These are phyloP conservation scores for Rostratula benghalensis DNA, from an alignment of 2,113 vertebrate species.

Conservation along the genomic window DNA sequence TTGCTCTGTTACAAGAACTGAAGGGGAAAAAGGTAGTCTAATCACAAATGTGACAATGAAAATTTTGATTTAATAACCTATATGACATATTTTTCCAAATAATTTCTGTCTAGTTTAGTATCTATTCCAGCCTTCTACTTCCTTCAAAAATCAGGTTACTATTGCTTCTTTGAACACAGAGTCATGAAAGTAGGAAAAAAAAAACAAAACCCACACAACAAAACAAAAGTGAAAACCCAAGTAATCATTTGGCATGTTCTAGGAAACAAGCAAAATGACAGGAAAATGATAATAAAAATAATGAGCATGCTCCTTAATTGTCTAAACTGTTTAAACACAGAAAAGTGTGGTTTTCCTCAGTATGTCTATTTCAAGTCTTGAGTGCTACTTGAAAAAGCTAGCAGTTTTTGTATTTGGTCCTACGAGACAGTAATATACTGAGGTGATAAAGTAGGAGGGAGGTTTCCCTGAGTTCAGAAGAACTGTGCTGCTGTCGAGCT, in stretches of 20 bases:
- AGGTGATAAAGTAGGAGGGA: neutral
- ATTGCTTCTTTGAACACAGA: neutral
- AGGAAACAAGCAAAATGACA: neutral
- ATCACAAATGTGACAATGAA: neutral
- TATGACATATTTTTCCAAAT: neutral
- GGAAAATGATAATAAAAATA: neutral
- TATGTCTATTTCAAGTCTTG: neutral
- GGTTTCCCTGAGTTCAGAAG: neutral
- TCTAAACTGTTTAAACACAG: neutral
- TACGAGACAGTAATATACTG: neutral
- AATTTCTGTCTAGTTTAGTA: neutral
- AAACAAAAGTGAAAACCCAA: neutral
- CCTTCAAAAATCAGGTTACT: neutral
- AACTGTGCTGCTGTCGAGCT: neutral
- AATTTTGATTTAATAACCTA: neutral
- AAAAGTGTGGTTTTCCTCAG: neutral
- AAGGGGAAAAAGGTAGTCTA: neutral
- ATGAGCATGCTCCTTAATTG: neutral
- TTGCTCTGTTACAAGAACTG: constrained; percentile 28
- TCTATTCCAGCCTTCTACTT: neutral
- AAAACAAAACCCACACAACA: neutral
- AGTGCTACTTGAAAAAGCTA: neutral
- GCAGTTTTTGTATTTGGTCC: neutral
- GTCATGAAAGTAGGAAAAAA: neutral
- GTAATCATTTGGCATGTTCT: neutral